Evolutionary conservation across 2,113 vertebrate species (phyloP).

Genomic region (Boulengeromyrus knoepffleri): DNA sequence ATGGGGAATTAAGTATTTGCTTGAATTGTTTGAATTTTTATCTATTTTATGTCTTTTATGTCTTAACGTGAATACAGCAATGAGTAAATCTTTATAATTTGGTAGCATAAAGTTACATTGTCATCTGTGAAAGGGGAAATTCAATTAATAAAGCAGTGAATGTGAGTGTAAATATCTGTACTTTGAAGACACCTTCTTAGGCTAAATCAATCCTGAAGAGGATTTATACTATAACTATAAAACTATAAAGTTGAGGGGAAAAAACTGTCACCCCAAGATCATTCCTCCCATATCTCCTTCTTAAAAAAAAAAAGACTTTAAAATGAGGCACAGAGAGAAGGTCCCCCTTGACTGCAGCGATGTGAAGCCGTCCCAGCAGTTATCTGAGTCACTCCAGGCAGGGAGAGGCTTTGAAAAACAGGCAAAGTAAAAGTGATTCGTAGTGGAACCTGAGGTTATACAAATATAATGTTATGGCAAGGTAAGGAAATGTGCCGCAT

Average conservation of each 20-base stretch:
- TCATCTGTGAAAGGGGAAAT: background rate
- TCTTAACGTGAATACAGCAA: background rate
- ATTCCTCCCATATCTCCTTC: background rate
- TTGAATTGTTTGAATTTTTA: background rate
- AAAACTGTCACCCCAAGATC: background rate
- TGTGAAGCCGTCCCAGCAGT: background rate
- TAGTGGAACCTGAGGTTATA: background rate
- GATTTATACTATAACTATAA: background rate
- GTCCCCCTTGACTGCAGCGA: background rate
- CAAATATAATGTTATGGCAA: background rate
- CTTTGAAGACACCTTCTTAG: background rate
- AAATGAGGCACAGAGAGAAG: background rate
- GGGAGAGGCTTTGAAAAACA: background rate
- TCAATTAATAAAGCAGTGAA: background rate
- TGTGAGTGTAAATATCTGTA: background rate
- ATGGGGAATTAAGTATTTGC: background rate
- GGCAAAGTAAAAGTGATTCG: background rate
- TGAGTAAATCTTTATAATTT: background rate
- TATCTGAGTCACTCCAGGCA: background rate
- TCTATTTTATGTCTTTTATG: background rate
- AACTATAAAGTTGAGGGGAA: background rate
- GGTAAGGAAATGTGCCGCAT: background rate
- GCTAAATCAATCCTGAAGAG: background rate
- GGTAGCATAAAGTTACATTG: background rate
- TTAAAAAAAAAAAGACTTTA: background rate